Evolutionary conservation across 2,888 invertebrate genomes (phyloP), one percentile per base, ranked within the genome.

Genomic region (Catocala fraxini): DNA sequence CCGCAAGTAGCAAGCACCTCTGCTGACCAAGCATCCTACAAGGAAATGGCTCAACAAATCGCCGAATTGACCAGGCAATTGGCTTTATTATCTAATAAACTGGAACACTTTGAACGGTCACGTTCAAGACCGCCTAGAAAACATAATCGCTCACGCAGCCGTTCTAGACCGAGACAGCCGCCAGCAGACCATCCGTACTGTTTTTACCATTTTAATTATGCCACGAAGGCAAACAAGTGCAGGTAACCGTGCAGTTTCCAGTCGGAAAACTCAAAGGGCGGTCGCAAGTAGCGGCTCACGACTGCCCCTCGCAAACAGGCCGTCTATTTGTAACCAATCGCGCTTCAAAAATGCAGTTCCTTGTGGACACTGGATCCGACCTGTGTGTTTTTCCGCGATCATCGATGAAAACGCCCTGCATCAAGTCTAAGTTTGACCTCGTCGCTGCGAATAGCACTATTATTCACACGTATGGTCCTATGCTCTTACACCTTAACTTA

Each of bases 391-490:
- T 65, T 42, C 75, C 76, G 0, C 68, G 70, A 6, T 58, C 55
- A 6, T 48, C 52, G 2, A 6, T 52, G 0, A 52, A 41, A 13
- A 48, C 15, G 9, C 56, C 52, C 7, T 7, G 12, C 4, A 11
- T 0, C 4, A 15, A n/a, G 6, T 45, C 45, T 4, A 46, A 12
- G 49, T 87, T 79, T 52, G 58, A 71, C 10, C 57, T 86, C 0
- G 65, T 55, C 11, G 87, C 86, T 12, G 84, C 85, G 0, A 87
- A 87, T 51, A 73, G 74, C 1, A 70, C 80, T 0, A 25, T 55
- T 0, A 87, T 87, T 4, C 47, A 66, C n/a, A 71, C 77, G 0
- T 77, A 71, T 51, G 73, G 77, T 2, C 46, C 42, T 1, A 13
- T 62, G 25, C 47, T 54, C 6, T 48, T 72, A 4, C 46, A 59